Conservation (phyloP, 1,140 invertebrate species). For the Lordiphosa clarofinis region DNA sequence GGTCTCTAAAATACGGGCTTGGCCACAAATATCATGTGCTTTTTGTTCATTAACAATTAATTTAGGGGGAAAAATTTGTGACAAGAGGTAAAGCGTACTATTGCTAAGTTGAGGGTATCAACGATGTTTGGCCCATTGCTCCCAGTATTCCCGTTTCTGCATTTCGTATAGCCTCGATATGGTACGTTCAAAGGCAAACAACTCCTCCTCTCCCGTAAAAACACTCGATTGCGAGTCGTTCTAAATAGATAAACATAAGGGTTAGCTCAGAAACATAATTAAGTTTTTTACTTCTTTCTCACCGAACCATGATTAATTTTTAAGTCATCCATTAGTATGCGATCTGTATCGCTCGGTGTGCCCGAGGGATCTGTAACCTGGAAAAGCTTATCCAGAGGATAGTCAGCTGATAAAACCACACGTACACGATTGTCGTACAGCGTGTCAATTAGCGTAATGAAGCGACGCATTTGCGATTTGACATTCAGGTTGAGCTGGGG, state of each 20-base stretch:
- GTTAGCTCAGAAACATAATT: neutral
- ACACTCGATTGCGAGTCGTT: slow-evolving; percentile 85
- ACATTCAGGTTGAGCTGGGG: slow-evolving; percentile 89
- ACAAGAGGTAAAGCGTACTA: neutral
- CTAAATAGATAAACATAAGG: slow-evolving; percentile 2
- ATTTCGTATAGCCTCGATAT: slow-evolving; percentile 96
- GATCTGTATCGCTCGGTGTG: slow-evolving; percentile 85
- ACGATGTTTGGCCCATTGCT: slow-evolving; percentile 85
- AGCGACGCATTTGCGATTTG: slow-evolving; percentile 93
- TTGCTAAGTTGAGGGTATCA: slow-evolving; percentile 44
- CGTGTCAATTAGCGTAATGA: slow-evolving; percentile 98
- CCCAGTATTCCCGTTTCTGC: slow-evolving; percentile 96
- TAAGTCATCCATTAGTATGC: slow-evolving; percentile 96
- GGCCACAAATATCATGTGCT: too few species aligned
- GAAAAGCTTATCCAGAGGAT: slow-evolving; percentile 89
- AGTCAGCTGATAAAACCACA: slow-evolving; percentile 89
- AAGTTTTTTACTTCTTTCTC: slow-evolving; percentile 10
- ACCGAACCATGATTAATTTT: slow-evolving; percentile 79
- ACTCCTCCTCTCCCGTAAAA: slow-evolving; percentile 98
- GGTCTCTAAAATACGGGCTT: too few species aligned
- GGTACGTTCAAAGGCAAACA: slow-evolving; percentile 97
- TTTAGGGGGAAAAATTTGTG: too few species aligned
- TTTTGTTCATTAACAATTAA: too few species aligned
- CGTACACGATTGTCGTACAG: slow-evolving; percentile 96
- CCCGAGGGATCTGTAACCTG: slow-evolving; percentile 80